Percentiles rank a stretch among this genome's conserved stretches.
phyloP scores from a whole-genome alignment of 2,888 invertebrate genomes.

The Operophtera brumata region DNA sequence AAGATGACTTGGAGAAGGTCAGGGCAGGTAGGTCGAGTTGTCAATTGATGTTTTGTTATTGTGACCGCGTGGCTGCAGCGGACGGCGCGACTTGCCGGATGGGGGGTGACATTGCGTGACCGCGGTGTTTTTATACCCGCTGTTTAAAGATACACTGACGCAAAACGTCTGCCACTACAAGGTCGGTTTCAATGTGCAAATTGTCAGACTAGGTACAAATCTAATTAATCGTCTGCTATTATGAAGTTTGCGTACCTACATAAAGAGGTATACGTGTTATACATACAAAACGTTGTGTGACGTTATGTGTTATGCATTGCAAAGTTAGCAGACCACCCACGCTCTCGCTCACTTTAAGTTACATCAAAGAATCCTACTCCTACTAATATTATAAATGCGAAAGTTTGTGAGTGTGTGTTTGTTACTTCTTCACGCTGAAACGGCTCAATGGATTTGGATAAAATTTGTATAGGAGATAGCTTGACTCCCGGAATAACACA shows the following conservation, averaged over 20 bases:
- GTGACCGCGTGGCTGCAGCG: slow-evolving; percentile 49
- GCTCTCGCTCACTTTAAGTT: no score
- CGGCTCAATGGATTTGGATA: no score
- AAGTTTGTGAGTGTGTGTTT: no score
- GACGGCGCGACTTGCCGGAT: slow-evolving; percentile 61
- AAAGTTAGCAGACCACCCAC: no score
- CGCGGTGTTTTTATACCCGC: slow-evolving; percentile 64
- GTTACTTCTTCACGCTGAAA: no score
- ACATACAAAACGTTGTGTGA: no score
- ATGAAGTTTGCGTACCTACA: neutral
- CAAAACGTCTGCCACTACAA: slow-evolving; percentile 59
- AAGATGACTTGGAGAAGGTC: slow-evolving; percentile 47
- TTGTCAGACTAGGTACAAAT: slow-evolving; percentile 10
- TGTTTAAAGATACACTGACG: slow-evolving; percentile 66
- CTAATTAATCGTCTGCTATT: slow-evolving; percentile 5
- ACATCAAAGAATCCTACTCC: no score
- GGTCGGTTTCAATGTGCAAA: slow-evolving; percentile 49
- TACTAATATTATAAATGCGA: no score
- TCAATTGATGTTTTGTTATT: slow-evolving; percentile 62
- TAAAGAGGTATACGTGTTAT: no score
- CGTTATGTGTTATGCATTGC: no score
- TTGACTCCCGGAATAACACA: no score
- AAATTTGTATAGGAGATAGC: no score
- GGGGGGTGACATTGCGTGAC: slow-evolving; percentile 74
- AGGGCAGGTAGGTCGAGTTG: slow-evolving; percentile 56